Evolutionary conservation across 2,888 invertebrate species (phyloP).

Genomic region (Smittia sp.): DNA sequence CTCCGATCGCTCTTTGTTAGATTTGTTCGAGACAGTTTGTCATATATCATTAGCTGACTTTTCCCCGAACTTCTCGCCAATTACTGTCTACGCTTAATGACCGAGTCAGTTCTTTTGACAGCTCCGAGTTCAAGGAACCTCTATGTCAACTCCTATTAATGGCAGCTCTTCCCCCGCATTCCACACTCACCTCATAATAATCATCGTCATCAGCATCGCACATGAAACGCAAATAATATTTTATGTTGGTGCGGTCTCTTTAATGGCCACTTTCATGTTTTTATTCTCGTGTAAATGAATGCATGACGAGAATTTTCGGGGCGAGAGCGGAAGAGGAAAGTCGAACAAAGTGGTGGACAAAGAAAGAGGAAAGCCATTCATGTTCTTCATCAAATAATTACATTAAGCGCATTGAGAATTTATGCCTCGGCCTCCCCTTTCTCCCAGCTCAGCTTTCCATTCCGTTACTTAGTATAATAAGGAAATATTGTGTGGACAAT

Average conservation of each 20-base stretch:
- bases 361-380: conserved; percentile 6
- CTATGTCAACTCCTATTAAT: neutral
- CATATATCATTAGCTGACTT: no score
- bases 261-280: conserved; percentile 24
- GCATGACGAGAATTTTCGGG: neutral
- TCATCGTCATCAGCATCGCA: conserved; percentile 27
- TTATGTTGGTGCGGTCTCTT: conserved; percentile 34
- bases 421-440: neutral
- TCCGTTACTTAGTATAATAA: conserved; percentile 30
- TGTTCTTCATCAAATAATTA: conserved; percentile 24
- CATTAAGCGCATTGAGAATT: conserved; percentile 15
- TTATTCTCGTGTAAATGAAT: neutral
- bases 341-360: neutral
- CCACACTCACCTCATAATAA: neutral
- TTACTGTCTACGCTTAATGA: neutral
- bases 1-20: no score
- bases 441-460: neutral
- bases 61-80: no score
- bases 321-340: neutral
- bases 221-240: conserved; percentile 3
- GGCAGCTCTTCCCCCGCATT: neutral
- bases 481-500: conserved; percentile 18
- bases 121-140: conserved; percentile 21
- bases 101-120: neutral
- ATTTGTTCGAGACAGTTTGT: no score